A percentile compares a stretch with the other conserved stretches of the same genome.
Conservation (phyloP, 2,888 invertebrate species). For the Bruchidius siliquastri region DNA sequence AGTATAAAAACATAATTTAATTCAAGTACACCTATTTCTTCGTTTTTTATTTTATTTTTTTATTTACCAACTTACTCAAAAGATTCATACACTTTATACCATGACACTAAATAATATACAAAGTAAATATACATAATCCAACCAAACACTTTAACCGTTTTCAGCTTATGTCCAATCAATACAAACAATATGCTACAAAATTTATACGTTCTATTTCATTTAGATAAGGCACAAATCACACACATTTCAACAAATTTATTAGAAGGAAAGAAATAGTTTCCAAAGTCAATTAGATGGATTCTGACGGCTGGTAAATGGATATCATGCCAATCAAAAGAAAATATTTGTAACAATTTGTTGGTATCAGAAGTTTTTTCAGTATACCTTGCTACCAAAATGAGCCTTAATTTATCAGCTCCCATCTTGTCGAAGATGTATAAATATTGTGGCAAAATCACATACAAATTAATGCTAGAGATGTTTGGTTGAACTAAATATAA, state of each 20-base stretch:
- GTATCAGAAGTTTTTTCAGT: too few relatives aligned
- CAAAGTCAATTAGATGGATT: not conserved
- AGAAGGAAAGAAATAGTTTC: too few relatives aligned
- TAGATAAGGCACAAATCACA: not conserved
- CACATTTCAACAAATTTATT: not conserved
- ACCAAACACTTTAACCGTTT: not conserved
- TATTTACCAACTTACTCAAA: not conserved
- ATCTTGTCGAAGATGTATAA: not conserved
- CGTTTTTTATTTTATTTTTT: not conserved
- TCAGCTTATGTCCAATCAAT: not conserved
- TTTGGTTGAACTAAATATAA: not conserved
- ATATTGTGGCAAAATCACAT: not conserved
- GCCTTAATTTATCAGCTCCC: not conserved
- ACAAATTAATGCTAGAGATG: not conserved
- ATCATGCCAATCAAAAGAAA: too few relatives aligned
- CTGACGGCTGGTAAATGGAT: not conserved
- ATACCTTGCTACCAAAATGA: not conserved
- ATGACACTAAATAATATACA: slow-evolving; percentile 1
- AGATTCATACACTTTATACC: not conserved
- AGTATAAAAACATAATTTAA: slow-evolving; percentile 7
- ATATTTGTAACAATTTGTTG: too few relatives aligned
- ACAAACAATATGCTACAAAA: not conserved
- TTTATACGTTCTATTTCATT: not conserved
- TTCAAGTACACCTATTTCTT: not conserved
- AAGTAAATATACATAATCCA: not conserved